A percentile compares a stretch with the other conserved stretches of the same genome.
phyloP scores from a whole-genome alignment of 2,888 invertebrate species.

The Leptopilina myrica region DNA sequence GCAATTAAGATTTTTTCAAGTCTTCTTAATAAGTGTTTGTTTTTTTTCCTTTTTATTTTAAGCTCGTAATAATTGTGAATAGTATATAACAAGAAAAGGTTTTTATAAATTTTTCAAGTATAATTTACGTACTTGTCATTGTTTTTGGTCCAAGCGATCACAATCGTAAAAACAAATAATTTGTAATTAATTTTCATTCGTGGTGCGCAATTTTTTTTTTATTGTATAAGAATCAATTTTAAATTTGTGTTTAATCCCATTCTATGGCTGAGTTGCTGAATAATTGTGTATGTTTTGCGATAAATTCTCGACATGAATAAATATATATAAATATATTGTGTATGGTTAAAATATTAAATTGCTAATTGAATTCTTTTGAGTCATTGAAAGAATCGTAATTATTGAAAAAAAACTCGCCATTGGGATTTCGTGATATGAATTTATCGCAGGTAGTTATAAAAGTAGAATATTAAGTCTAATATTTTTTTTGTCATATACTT shows the following conservation, averaged over 20 bases:
- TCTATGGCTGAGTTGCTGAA: not conserved
- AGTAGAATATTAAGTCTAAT: slow-evolving; percentile 44
- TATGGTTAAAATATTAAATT: not conserved
- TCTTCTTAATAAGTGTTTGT: slow-evolving; percentile 11
- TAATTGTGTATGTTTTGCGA: not conserved
- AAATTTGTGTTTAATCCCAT: slow-evolving; percentile 16
- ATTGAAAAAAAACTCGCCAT: slow-evolving; percentile 22
- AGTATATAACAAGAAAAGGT: not conserved
- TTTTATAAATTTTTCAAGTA: slow-evolving; percentile 20
- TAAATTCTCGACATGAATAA: slow-evolving; percentile 20
- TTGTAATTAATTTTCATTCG: slow-evolving; percentile 12
- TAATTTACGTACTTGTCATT: not conserved
- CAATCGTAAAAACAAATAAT: not conserved
- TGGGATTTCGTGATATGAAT: slow-evolving; percentile 35
- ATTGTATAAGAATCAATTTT: not conserved
- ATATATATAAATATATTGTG: not conserved
- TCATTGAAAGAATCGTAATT: slow-evolving; percentile 26
- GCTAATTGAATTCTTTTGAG: slow-evolving; percentile 32
- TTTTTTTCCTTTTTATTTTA: not conserved
- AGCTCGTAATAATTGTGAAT: slow-evolving; percentile 2
- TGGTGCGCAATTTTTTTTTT: slow-evolving; percentile 7
- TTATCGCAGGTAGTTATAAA: slow-evolving; percentile 30
- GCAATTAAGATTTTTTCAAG: slow-evolving; percentile 28
- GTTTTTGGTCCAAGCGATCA: not conserved
- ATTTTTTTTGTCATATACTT: slow-evolving; percentile 51